phyloP scores from a whole-genome alignment of 2,888 invertebrate genomes.

The Xiphydria camelus region DNA sequence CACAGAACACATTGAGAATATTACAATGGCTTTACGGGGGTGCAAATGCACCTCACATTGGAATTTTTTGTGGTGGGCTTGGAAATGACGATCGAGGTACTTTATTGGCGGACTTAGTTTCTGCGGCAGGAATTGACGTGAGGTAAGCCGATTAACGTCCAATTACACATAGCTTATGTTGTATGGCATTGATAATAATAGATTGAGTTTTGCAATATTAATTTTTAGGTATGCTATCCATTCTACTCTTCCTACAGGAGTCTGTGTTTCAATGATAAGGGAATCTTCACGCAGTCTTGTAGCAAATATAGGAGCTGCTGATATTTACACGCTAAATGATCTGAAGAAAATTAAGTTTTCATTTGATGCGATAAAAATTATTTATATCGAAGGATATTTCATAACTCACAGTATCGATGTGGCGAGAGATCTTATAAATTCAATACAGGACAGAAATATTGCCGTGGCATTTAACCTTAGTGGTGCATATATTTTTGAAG shows the following conservation, averaged over 20 bases:
- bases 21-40: slow-evolving; percentile 47
- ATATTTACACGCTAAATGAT: slow-evolving; percentile 43
- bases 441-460: slow-evolving; percentile 44
- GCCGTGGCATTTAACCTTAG: slow-evolving; percentile 52
- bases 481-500: slow-evolving; percentile 52
- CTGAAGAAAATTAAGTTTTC: slow-evolving; percentile 34
- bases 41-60: slow-evolving; percentile 25
- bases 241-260: slow-evolving; percentile 47
- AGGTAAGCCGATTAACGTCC: slow-evolving; percentile 40
- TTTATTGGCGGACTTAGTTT: slow-evolving; percentile 43
- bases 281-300: slow-evolving; percentile 48
- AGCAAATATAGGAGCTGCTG: slow-evolving; percentile 54
- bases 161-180: no score
- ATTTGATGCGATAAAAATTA: slow-evolving; percentile 42
- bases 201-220: neutral
- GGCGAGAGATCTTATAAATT: slow-evolving; percentile 44
- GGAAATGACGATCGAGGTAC: slow-evolving; percentile 51
- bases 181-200: no score
- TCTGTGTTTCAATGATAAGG: slow-evolving; percentile 48
- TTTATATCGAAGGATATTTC: slow-evolving; percentile 56
- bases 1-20: slow-evolving; percentile 48
- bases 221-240: slow-evolving; percentile 47
- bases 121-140: slow-evolving; percentile 45
- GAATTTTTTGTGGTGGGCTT: slow-evolving; percentile 46
- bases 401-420: slow-evolving; percentile 52